Conservation (phyloP, 2,797 vertebrate genomes). For the Halcyon badia region DNA sequence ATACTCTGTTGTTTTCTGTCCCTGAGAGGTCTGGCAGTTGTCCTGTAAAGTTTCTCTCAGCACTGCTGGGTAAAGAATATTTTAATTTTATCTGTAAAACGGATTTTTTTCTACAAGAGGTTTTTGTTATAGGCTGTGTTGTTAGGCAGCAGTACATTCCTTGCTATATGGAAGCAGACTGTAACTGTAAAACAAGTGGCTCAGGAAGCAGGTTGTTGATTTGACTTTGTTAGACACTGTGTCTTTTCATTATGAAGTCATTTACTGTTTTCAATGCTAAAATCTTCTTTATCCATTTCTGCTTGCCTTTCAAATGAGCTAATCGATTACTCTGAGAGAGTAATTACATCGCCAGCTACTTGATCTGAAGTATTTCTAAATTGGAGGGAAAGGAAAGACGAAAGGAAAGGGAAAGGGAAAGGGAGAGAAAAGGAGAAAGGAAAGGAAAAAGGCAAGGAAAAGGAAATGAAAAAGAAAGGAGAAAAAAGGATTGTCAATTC, state of each 20-base stretch:
- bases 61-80: background rate
- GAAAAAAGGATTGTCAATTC: background rate
- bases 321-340: background rate
- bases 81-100: background rate
- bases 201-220: conserved; percentile 37
- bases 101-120: background rate
- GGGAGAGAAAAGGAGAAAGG: background rate
- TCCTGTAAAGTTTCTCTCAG: background rate
- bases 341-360: background rate
- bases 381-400: background rate
- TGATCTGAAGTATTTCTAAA: background rate
- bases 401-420: background rate
- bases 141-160: background rate
- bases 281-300: background rate
- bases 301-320: background rate
- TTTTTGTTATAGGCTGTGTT: background rate
- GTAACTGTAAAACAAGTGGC: background rate
- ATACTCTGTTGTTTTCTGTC: background rate
- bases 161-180: background rate
- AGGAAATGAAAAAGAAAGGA: background rate
- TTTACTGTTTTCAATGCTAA: background rate
- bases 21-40: background rate
- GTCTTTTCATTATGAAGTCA: conserved; percentile 11
- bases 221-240: background rate
- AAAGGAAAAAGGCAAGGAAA: background rate